Conservation (phyloP, 37 sponge, comb jelly and placozoan species). For the Eunapius fragilis region DNA sequence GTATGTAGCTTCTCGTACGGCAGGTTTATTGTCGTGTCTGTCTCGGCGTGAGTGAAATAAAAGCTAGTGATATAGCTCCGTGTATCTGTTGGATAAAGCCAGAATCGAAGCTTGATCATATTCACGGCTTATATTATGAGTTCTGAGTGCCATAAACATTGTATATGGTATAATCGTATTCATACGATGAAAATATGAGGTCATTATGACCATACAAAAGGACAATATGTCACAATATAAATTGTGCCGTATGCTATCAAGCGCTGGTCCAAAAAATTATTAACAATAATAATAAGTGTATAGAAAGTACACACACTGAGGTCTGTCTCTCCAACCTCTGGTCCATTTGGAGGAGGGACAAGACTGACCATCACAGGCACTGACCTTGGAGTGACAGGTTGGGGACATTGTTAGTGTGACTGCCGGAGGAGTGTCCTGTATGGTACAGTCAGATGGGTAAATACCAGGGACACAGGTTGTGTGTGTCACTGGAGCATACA, state of each 20-base stretch:
- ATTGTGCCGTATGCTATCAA: slow-evolving; percentile 43
- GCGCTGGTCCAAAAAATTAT: neutral
- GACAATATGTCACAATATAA: too few relatives aligned
- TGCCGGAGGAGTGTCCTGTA: slow-evolving; percentile 37
- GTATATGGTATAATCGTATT: too few relatives aligned
- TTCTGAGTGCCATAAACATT: too few relatives aligned
- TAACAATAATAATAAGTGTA: slow-evolving; percentile 10
- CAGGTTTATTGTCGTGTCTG: too few relatives aligned
- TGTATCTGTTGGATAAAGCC: too few relatives aligned
- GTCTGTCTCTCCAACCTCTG: slow-evolving; percentile 52
- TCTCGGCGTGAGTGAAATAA: too few relatives aligned
- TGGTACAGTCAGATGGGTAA: slow-evolving; percentile 15
- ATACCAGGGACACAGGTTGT: slow-evolving; percentile 19
- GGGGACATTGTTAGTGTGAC: slow-evolving; percentile 50
- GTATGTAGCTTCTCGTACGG: too few relatives aligned
- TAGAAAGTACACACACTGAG: slow-evolving; percentile 47
- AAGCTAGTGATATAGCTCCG: too few relatives aligned
- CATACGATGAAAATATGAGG: too few relatives aligned
- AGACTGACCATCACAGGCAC: slow-evolving; percentile 63
- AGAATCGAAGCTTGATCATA: too few relatives aligned
- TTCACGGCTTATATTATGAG: too few relatives aligned
- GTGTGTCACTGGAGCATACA: slow-evolving; percentile 23
- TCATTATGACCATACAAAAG: too few relatives aligned
- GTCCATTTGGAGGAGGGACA: slow-evolving; percentile 82
- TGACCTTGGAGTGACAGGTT: slow-evolving; percentile 67